phyloP scores from a whole-genome alignment of 1,140 invertebrate genomes.

The Agrilus planipennis region DNA sequence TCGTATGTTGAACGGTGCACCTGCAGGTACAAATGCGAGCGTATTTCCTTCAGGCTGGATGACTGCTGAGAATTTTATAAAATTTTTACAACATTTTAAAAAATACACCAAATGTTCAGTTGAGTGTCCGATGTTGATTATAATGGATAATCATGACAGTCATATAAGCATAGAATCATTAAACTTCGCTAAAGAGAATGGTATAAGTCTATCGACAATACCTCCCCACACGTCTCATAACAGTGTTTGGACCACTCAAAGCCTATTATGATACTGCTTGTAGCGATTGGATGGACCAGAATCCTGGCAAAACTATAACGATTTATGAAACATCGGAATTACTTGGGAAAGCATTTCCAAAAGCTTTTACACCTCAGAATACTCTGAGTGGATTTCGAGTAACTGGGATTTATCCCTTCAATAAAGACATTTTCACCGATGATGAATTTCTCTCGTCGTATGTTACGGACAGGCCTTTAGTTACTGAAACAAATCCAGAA shows the following conservation, averaged over 20 bases:
- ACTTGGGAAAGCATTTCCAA: conserved; percentile 12
- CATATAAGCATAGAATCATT: conserved; percentile 1
- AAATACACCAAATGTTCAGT: conserved; percentile 6
- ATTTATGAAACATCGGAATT: conserved; percentile 23
- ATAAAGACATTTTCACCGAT: conserved; percentile 6
- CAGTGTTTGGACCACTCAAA: conserved; percentile 5
- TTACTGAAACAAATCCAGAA: no score
- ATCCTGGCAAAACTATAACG: conserved; percentile 21
- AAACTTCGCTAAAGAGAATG: conserved; percentile 3
- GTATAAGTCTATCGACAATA: conserved; percentile 4
- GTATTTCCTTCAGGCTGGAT: conserved; percentile 8
- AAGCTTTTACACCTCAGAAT: conserved; percentile 9
- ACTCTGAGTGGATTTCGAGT: conserved; percentile 5
- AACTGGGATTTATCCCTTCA: conserved; percentile 7
- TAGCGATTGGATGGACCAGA: conserved; percentile 19
- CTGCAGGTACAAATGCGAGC: background rate
- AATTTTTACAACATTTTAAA: conserved; percentile 4
- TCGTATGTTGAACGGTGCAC: conserved; percentile 4
- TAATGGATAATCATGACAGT: conserved; percentile 6
- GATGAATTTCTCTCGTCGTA: conserved; percentile 5
- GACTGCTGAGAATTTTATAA: conserved; percentile 5
- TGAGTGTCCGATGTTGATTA: conserved; percentile 1
- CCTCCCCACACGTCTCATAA: conserved; percentile 6
- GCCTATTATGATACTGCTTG: conserved; percentile 12
- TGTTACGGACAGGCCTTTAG: conserved; percentile 4